These are phyloP conservation scores for Apis mellifera DNA, from an alignment of 1,140 invertebrate genomes.

Conservation along the genomic window DNA sequence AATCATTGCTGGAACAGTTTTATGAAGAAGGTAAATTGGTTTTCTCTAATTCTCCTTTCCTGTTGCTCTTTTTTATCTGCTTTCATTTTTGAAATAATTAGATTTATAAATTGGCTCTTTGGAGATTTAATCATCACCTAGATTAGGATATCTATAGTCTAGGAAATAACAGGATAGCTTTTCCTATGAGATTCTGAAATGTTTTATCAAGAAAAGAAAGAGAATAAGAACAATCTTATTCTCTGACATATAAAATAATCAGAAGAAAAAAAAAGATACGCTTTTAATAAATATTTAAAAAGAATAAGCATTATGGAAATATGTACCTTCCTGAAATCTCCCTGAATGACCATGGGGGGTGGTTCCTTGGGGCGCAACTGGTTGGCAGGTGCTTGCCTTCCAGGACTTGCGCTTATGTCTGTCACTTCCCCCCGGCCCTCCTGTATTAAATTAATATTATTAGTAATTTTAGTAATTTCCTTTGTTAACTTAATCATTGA, in stretches of 20 bases:
- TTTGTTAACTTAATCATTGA: background rate
- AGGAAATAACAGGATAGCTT: background rate
- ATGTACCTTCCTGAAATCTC: slow-evolving; percentile 94
- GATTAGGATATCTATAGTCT: background rate
- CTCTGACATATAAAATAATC: background rate
- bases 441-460: slow-evolving; percentile 78
- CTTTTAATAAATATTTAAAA: background rate
- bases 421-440: slow-evolving; percentile 93
- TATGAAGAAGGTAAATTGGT: background rate
- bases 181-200: too few species aligned
- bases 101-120: background rate
- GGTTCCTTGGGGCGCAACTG: slow-evolving; percentile 87
- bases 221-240: background rate
- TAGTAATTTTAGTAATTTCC: background rate
- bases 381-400: slow-evolving; percentile 88
- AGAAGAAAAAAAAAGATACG: background rate
- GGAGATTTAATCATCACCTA: background rate
- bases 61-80: background rate
- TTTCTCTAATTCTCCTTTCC: background rate
- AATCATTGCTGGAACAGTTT: slow-evolving; percentile 14
- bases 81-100: background rate
- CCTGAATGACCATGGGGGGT: slow-evolving; percentile 95
- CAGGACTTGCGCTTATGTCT: slow-evolving; percentile 94
- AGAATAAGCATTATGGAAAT: slow-evolving; percentile 11
- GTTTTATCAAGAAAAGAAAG: too few species aligned